These are phyloP conservation scores for Apocheima hispidaria DNA, from an alignment of 2,888 invertebrate genomes.

Conservation along the genomic window DNA sequence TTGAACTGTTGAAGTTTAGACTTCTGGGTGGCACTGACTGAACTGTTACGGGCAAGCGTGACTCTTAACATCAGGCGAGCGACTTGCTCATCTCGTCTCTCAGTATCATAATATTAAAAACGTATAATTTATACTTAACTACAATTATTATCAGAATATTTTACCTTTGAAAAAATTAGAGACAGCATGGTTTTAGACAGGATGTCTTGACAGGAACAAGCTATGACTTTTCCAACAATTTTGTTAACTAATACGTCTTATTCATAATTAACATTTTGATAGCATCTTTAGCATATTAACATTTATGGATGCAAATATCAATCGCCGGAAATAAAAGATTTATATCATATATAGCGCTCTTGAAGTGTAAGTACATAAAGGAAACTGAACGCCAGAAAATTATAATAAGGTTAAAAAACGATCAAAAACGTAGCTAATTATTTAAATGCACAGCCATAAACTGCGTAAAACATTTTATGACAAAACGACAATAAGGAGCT, in stretches of 20 bases:
- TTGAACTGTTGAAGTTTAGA: no score
- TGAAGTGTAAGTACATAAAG: neutral
- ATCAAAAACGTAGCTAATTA: neutral
- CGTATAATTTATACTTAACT: no score
- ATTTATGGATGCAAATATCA: neutral
- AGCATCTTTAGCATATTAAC: constrained; percentile 8
- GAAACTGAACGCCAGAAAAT: neutral
- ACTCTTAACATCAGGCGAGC: no score
- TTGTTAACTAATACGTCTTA: constrained; percentile 15
- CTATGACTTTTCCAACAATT: constrained; percentile 1
- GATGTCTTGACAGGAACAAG: constrained; percentile 8
- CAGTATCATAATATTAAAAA: no score
- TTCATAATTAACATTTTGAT: constrained; percentile 6
- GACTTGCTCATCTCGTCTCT: no score
- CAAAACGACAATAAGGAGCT: neutral
- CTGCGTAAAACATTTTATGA: neutral
- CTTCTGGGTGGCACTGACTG: no score
- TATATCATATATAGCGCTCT: constrained; percentile 1
- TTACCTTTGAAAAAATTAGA: neutral
- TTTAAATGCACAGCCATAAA: neutral
- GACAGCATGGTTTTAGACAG: neutral
- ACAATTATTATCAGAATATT: no score
- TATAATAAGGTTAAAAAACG: neutral
- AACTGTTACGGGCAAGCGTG: no score
- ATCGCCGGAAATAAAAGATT: constrained; percentile 15